Percentiles rank a stretch among this genome's conserved stretches.
phyloP scores from a whole-genome alignment of 2,113 vertebrate genomes.

The Mesoclemmys tuberculata region DNA sequence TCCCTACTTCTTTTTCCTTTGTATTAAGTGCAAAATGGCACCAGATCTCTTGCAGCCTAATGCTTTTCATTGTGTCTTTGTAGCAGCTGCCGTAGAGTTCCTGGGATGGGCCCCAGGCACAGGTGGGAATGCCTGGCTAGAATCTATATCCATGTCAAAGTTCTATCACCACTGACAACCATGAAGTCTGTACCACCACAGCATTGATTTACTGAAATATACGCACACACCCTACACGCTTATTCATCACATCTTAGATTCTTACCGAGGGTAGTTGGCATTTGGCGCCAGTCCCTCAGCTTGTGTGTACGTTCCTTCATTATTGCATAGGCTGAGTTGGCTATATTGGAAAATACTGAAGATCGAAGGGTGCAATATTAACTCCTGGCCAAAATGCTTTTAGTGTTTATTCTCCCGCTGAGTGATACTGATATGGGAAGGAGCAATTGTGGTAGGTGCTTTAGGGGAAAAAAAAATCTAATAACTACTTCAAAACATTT shows the following conservation, averaged over 20 bases:
- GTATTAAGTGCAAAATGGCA: background rate
- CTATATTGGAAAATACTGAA: constrained; percentile 24
- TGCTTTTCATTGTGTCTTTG: background rate
- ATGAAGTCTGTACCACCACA: background rate
- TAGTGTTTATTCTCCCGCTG: constrained; percentile 63
- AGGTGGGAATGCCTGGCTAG: background rate
- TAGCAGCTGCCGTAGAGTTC: background rate
- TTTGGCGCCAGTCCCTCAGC: background rate
- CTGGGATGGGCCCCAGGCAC: background rate
- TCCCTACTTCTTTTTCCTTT: background rate
- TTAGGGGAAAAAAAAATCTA: constrained; percentile 54
- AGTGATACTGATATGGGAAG: constrained; percentile 56
- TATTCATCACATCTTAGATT: background rate
- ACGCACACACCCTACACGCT: background rate
- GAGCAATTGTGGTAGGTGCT: constrained; percentile 68
- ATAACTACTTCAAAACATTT: constrained; percentile 65
- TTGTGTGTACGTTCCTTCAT: background rate
- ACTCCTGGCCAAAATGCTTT: constrained; percentile 64
- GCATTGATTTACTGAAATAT: too few relatives aligned
- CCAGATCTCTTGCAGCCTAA: background rate
- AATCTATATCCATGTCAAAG: background rate
- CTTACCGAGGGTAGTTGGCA: background rate
- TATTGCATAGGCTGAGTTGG: background rate
- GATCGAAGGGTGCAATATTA: constrained; percentile 49
- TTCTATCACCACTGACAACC: background rate